phyloP scores from a whole-genome alignment of 2,113 vertebrate species.

The Benitochromis conjunctus region DNA sequence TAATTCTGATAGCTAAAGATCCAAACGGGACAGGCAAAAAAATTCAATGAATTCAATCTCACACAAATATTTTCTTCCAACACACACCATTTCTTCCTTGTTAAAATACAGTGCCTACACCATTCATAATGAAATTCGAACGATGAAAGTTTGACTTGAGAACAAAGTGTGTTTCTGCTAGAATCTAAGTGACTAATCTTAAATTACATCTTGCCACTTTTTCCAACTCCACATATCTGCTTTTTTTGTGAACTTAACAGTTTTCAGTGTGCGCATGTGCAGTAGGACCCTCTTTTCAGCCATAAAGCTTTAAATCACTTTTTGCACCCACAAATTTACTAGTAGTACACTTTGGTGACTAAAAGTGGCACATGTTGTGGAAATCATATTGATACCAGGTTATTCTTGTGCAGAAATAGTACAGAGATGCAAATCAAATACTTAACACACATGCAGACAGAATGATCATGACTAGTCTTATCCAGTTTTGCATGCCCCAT shows the following conservation, averaged over 20 bases:
- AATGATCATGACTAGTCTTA: not conserved
- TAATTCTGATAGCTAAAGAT: too few species aligned
- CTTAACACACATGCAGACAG: not conserved
- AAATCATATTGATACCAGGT: not conserved
- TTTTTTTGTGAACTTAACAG: not conserved
- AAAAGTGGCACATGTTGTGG: not conserved
- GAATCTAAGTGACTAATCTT: not conserved
- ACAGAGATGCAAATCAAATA: not conserved
- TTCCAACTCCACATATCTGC: not conserved
- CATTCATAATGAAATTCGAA: not conserved
- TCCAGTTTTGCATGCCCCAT: not conserved
- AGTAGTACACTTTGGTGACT: not conserved
- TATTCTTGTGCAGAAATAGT: not conserved
- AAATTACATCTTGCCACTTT: not conserved
- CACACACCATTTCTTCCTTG: not conserved
- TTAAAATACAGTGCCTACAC: not conserved
- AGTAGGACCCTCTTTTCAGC: not conserved
- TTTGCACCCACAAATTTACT: not conserved
- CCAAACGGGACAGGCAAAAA: too few species aligned
- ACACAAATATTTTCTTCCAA: not conserved
- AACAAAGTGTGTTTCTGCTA: not conserved
- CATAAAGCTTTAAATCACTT: not conserved
- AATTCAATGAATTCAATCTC: not conserved
- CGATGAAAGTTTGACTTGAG: not conserved
- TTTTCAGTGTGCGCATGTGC: not conserved